Evolutionary conservation across 2,113 vertebrate genomes (phyloP), one percentile per base, ranked within the genome.

Genomic region (Takifugu bimaculatus): DNA sequence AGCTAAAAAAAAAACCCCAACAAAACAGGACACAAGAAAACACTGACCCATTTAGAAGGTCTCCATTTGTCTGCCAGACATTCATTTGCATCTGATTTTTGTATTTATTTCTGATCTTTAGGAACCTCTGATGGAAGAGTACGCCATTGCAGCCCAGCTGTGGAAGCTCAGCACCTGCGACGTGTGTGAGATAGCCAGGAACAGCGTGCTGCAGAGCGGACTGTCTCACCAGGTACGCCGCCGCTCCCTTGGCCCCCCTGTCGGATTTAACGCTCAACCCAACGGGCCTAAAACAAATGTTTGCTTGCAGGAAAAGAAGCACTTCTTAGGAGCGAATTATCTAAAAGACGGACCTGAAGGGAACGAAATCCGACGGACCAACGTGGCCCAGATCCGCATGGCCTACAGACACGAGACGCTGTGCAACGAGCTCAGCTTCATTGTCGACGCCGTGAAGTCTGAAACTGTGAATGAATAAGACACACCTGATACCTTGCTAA

Each of bases 111-210:
- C 70, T 48, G 68, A 66, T 77, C 59, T 1, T 11, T 29, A 98
- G 95, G 95, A 98, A 76, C 94, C 95, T 0, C 88, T 96, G 51
- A 98, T 98, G 95, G 95, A 98, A 71, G 95, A 98, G 79, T 97
- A 96, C 0, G 95, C 95, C 6, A 98, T 98, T 26, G 95, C 95
- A n/a, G 95, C 95, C 52, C 95, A 98, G 83, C 91, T 98, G 72
- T 98, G 95, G 94, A 98, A 97, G 83, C 92, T 98, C 54, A 97
- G 93, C 81, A 96, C 95, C 0, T 98, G 95, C 58, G 95, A 98
- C 80, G 83, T 95, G 75, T 98, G 95, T 84, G 95, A 98, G 79
- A 94, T 98, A 54, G 95, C 95, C 65, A 88, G 95, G 68, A 97
- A 96, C 88, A 98, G 95, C 0, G 94, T 98, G 35, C 81, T 96